phyloP scores from a whole-genome alignment of 2,888 invertebrate species.

The Melanostoma mellinum region DNA sequence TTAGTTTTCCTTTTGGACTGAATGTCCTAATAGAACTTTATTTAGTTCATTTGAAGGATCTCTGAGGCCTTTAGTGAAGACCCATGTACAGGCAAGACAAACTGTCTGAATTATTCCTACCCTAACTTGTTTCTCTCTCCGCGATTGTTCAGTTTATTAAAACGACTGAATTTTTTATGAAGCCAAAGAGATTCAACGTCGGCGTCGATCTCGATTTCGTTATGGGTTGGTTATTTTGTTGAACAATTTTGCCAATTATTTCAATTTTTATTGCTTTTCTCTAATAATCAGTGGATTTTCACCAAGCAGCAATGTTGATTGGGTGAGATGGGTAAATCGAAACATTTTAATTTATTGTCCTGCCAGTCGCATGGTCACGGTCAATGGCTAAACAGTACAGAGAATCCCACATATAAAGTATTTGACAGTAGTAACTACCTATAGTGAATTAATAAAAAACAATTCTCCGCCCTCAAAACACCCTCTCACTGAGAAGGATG shows the following conservation, averaged over 20 bases:
- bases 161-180: conserved; percentile 63
- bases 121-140: conserved; percentile 27
- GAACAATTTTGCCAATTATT: conserved; percentile 63
- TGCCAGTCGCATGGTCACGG: conserved; percentile 24
- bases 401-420: conserved; percentile 1
- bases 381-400: conserved; percentile 39
- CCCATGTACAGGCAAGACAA: conserved; percentile 46
- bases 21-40: conserved; percentile 67
- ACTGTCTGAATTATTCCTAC: conserved; percentile 47
- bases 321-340: background rate
- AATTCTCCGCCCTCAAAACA: conserved; percentile 19
- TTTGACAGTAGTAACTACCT: conserved; percentile 10
- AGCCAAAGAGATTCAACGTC: conserved; percentile 3
- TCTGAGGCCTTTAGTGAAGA: conserved; percentile 48
- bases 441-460: conserved; percentile 15
- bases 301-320: background rate
- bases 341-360: conserved; percentile 57
- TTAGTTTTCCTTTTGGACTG: conserved; percentile 58
- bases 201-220: conserved; percentile 21
- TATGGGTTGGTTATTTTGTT: conserved; percentile 32
- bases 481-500: background rate
- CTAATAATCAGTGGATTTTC: conserved; percentile 36
- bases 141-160: conserved; percentile 64
- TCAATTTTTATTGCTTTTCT: conserved; percentile 60
- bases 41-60: conserved; percentile 66